phyloP scores from a whole-genome alignment of 2,888 invertebrate species.

The Eupeodes latifasciatus region DNA sequence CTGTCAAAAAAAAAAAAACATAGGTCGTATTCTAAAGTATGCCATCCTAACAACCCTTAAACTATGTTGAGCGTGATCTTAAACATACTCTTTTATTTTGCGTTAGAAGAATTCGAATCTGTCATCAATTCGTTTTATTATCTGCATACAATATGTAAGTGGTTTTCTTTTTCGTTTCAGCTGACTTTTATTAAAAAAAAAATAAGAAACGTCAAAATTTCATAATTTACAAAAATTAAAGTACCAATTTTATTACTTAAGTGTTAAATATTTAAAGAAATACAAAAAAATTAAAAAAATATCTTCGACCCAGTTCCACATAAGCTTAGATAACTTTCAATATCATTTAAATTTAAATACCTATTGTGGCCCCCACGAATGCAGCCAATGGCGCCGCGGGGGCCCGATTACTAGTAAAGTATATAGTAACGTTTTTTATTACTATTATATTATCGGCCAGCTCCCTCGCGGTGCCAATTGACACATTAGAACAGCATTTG shows the following conservation, averaged over 20 bases:
- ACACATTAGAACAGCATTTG: constrained; percentile 44
- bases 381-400: constrained; percentile 84
- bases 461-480: constrained; percentile 83
- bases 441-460: constrained; percentile 80
- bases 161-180: background rate
- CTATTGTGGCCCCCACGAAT: constrained; percentile 84
- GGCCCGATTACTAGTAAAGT: constrained; percentile 82
- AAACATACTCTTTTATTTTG: no score
- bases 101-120: no score
- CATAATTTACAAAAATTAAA: background rate
- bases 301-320: no score
- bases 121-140: no score
- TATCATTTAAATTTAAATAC: constrained; percentile 78
- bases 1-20: no score
- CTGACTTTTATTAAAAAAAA: background rate
- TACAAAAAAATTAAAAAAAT: no score
- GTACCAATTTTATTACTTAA: background rate
- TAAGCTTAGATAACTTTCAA: background rate
- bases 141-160: no score
- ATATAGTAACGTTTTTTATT: constrained; percentile 81
- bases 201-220: no score
- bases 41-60: no score
- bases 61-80: no score
- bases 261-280: background rate
- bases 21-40: no score